Evolutionary conservation across 2,797 vertebrate species (phyloP), one percentile per base, ranked within the genome.

Genomic region (Lates japonicus): DNA sequence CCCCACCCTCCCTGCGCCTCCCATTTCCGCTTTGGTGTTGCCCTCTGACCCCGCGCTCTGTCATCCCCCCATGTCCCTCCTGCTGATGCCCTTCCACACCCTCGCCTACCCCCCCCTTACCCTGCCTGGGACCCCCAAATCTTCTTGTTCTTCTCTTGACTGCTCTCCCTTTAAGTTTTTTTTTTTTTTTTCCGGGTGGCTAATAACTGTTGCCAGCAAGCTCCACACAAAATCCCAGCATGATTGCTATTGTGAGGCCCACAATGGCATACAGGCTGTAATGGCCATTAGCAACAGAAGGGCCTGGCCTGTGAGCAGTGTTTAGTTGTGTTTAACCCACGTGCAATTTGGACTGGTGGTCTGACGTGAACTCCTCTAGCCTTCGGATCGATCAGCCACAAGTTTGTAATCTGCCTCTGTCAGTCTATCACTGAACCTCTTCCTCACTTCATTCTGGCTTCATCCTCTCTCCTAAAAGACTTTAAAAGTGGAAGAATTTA

Each of bases 171-270:
- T 88, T 84, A 90, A 90, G 86, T 88, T 93, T 93, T 92, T 87
- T 90, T 91, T 29, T 29, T 29, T 29, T 29, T 29, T 29, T 29
- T 29, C 25, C 25, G 25, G 67, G 66, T 77, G 88, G 88, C 88
- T 95, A 93, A 95, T 94, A 94, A 94, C 94, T 94, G 94, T 95
- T 95, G 88, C 92, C 84, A 89, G 90, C 93, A 88, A 92, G 88
- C 85, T 68, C 79, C 87, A 89, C 86, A 93, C 91, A 92, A 94
- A 92, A 94, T 91, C 94, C 88, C 94, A 94, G 94, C 91, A 57
- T 95, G 94, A 89, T 83, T 68, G 82, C 94, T 84, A 94, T 96
- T 96, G 95, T 96, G 78, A 71, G 54, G 35, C 51, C 69, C 65
- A 95, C 94, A 96, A 95, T 92, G 87, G 91, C 83, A 85, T 72